These are phyloP conservation scores for Metellina segmentata DNA, from an alignment of 2,888 invertebrate species.

Conservation along the genomic window DNA sequence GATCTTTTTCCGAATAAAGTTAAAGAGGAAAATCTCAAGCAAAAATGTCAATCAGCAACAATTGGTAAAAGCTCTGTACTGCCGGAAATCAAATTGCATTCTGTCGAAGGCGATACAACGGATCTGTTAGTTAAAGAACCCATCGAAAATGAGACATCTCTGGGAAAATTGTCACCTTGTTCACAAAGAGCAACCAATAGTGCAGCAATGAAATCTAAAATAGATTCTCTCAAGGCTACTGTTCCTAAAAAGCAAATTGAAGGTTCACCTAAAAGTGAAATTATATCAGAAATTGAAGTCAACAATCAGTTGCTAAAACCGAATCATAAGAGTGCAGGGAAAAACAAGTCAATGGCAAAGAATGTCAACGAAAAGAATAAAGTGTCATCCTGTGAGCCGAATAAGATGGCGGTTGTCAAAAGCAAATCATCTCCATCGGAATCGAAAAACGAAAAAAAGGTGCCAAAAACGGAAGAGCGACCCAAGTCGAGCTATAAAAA, in stretches of 20 bases:
- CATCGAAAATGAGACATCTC: constrained; percentile 5
- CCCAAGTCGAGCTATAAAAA: neutral
- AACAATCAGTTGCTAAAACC: neutral
- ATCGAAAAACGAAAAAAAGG: neutral
- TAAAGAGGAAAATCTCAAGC: constrained; percentile 7
- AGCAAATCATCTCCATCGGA: neutral
- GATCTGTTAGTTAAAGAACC: constrained; percentile 40
- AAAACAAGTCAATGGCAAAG: neutral
- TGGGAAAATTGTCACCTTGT: neutral
- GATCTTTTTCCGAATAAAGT: constrained; percentile 12
- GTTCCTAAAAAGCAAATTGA: neutral
- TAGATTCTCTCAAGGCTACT: neutral
- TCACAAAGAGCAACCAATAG: neutral
- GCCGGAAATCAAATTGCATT: constrained; percentile 56
- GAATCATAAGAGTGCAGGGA: neutral
- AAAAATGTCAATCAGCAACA: constrained; percentile 39
- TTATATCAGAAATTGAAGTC: too few species aligned
- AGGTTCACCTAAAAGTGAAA: neutral
- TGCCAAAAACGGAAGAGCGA: neutral
- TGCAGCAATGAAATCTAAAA: neutral
- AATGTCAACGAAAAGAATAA: neutral
- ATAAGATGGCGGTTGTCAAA: neutral
- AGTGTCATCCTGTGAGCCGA: neutral
- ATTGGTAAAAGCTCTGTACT: constrained; percentile 25
- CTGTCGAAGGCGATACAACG: constrained; percentile 52